Evolutionary conservation across 2,888 invertebrate genomes (phyloP).

Genomic region (Ormyrus labotus): DNA sequence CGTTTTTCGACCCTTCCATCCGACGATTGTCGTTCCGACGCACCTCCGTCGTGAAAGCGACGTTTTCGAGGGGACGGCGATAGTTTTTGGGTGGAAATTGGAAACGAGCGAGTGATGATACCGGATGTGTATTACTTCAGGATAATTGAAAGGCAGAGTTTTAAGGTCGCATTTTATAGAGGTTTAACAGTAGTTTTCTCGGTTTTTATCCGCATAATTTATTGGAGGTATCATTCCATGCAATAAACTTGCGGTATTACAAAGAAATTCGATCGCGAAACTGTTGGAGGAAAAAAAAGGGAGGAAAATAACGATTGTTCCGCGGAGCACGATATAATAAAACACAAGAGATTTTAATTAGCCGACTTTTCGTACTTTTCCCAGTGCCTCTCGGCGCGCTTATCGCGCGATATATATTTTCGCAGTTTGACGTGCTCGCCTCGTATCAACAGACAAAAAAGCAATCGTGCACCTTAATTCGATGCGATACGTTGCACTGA

Average conservation of each 20-base stretch:
- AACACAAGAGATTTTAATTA: constrained; percentile 10
- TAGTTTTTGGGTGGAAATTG: too few relatives aligned
- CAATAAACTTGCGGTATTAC: not conserved
- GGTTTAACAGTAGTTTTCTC: too few relatives aligned
- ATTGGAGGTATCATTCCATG: too few relatives aligned
- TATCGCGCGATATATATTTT: constrained; percentile 43
- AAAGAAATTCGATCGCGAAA: constrained; percentile 17
- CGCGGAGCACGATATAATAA: not conserved
- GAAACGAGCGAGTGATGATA: too few relatives aligned
- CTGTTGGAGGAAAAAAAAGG: not conserved
- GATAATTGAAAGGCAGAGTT: too few relatives aligned
- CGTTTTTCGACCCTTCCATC: not conserved
- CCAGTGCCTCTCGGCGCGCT: not conserved
- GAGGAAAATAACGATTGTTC: not conserved
- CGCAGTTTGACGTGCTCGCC: constrained; percentile 31
- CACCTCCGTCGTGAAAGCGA: not conserved
- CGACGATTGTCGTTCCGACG: not conserved
- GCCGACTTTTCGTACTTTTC: not conserved
- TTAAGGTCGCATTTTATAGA: too few relatives aligned
- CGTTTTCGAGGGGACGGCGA: too few relatives aligned
- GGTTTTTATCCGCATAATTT: too few relatives aligned
- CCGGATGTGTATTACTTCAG: too few relatives aligned
- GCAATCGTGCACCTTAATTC: constrained; percentile 47
- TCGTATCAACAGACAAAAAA: constrained; percentile 38
- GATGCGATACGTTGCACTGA: constrained; percentile 50